Conservation (phyloP, 2,888 invertebrate genomes). For the Eurois occulta region DNA sequence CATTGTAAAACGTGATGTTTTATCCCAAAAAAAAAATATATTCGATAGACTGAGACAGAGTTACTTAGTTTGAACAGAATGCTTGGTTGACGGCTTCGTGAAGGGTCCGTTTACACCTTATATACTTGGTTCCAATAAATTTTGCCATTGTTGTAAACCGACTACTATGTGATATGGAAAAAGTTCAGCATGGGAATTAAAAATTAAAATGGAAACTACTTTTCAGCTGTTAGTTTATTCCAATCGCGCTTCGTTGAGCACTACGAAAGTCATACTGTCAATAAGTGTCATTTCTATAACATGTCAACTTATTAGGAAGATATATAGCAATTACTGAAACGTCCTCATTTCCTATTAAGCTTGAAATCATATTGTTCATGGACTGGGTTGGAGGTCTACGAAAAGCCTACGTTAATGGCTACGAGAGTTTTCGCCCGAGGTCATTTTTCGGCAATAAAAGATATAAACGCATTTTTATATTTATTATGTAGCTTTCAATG, state of each 20-base stretch:
- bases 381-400: not conserved
- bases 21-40: too few relatives aligned
- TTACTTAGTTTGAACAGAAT: too few relatives aligned
- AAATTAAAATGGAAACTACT: not conserved
- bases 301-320: too few relatives aligned
- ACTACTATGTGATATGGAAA: not conserved
- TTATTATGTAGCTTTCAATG: not conserved
- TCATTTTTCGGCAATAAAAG: not conserved
- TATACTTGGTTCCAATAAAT: not conserved
- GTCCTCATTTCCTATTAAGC: not conserved
- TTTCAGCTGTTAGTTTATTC: not conserved
- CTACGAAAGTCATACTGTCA: not conserved
- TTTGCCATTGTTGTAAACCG: not conserved
- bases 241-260: not conserved
- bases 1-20: too few relatives aligned
- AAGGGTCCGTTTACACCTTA: too few relatives aligned
- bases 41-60: too few relatives aligned
- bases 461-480: conserved; percentile 17
- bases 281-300: not conserved
- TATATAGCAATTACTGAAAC: not conserved
- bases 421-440: not conserved
- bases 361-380: not conserved
- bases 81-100: too few relatives aligned
- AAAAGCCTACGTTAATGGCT: conserved; percentile 11
- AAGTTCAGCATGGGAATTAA: not conserved